A percentile compares a stretch with the other conserved stretches of the same genome.
Evolutionary conservation across 2,797 vertebrate genomes (phyloP).

Genomic region (Coreius guichenoti): DNA sequence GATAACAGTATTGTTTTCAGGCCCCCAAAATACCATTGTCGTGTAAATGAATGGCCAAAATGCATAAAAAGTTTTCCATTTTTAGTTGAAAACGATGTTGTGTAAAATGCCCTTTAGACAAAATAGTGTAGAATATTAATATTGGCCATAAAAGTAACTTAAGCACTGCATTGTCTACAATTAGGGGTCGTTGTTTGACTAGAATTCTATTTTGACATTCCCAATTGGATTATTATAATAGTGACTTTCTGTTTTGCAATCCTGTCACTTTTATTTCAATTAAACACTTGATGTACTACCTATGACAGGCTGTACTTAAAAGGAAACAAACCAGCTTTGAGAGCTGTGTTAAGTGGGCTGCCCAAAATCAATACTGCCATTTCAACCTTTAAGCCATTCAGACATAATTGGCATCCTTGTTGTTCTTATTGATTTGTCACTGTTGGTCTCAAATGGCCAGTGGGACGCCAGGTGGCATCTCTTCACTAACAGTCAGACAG

Average conservation of each 20-base stretch:
- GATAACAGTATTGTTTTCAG: not conserved
- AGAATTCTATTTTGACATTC: not conserved
- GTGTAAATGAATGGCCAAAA: not conserved
- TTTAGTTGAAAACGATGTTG: not conserved
- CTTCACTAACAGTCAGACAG: constrained; percentile 23
- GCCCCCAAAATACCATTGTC: not conserved
- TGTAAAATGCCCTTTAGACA: not conserved
- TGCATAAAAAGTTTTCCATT: not conserved
- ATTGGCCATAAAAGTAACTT: not conserved
- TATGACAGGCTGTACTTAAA: constrained; percentile 45
- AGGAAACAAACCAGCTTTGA: constrained; percentile 36
- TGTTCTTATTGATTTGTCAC: constrained; percentile 67
- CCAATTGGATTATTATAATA: not conserved
- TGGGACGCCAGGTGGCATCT: constrained; percentile 62
- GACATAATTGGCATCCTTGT: constrained; percentile 67
- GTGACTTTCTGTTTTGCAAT: constrained; percentile 25
- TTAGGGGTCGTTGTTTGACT: not conserved
- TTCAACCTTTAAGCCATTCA: constrained; percentile 71
- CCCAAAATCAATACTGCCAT: constrained; percentile 71
- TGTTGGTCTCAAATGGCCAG: constrained; percentile 57
- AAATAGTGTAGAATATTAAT: not conserved
- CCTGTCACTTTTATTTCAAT: constrained; percentile 42
- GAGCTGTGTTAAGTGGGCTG: constrained; percentile 55
- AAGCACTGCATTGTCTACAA: not conserved
- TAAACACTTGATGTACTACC: constrained; percentile 21